Percentiles rank a stretch among this genome's conserved stretches.
Conservation (phyloP, 2,797 vertebrate species). For the Hirundo rustica region DNA sequence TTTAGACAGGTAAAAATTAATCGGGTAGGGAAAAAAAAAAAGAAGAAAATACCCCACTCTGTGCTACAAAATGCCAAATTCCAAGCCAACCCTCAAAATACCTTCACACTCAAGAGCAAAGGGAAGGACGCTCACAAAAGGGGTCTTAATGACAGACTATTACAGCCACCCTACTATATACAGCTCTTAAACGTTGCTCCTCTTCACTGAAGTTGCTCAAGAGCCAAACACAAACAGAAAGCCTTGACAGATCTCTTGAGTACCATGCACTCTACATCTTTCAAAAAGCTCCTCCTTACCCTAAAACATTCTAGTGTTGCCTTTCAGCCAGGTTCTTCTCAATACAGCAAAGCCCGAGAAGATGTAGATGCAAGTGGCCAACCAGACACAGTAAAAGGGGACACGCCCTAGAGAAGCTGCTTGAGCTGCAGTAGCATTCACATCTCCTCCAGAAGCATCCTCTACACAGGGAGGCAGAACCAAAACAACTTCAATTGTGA, state of each 20-base stretch:
- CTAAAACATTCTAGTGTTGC: neutral
- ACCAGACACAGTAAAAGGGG: neutral
- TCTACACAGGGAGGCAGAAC: neutral
- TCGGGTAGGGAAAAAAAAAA: neutral
- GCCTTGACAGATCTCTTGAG: no score
- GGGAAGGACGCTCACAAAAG: neutral
- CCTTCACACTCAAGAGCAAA: neutral
- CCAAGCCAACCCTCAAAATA: neutral
- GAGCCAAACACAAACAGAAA: neutral
- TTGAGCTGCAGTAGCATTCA: neutral
- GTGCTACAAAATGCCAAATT: neutral
- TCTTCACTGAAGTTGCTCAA: neutral
- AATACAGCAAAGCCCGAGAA: neutral
- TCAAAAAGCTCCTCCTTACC: neutral
- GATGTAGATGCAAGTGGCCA: neutral
- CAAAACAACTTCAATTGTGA: neutral
- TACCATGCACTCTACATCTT: rapidly evolving
- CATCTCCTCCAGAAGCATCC: neutral
- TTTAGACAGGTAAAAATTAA: neutral
- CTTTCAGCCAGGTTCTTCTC: neutral
- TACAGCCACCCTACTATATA: neutral
- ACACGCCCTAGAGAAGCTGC: neutral
- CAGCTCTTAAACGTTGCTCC: neutral
- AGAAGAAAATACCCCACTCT: neutral
- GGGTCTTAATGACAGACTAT: neutral